A percentile compares a stretch with the other conserved stretches of the same genome.
Conservation (phyloP, 2,888 invertebrate species). For the Coelinius sp. region DNA sequence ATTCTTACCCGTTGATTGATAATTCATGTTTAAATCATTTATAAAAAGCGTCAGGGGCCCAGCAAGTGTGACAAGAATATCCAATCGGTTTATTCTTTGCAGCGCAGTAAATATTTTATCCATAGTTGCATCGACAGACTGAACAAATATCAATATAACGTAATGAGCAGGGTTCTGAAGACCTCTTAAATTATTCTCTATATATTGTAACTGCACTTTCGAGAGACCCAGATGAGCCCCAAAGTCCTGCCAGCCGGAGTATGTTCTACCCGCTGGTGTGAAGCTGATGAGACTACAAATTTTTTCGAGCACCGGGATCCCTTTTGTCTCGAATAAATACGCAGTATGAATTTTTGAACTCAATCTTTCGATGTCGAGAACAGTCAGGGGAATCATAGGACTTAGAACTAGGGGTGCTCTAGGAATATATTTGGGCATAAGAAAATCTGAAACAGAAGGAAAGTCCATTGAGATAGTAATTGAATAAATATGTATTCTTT, state of each 20-base stretch:
- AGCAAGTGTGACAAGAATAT: slow-evolving; percentile 73
- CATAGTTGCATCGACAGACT: slow-evolving; percentile 73
- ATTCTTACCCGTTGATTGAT: neutral
- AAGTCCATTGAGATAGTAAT: neutral
- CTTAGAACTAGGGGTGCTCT: slow-evolving; percentile 33
- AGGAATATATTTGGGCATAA: slow-evolving; percentile 21
- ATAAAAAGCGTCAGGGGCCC: slow-evolving; percentile 62
- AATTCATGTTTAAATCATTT: slow-evolving; percentile 34
- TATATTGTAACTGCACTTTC: slow-evolving; percentile 67
- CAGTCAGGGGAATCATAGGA: slow-evolving; percentile 5
- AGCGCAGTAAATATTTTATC: slow-evolving; percentile 73
- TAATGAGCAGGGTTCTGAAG: slow-evolving; percentile 72
- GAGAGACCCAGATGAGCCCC: slow-evolving; percentile 57
- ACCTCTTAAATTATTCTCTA: slow-evolving; percentile 73
- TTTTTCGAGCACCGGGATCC: slow-evolving; percentile 53
- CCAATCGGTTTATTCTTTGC: slow-evolving; percentile 72
- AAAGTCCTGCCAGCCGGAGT: slow-evolving; percentile 64
- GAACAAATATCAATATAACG: slow-evolving; percentile 73
- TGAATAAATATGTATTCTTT: neutral
- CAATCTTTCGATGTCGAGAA: slow-evolving; percentile 22
- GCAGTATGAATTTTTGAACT: slow-evolving; percentile 59
- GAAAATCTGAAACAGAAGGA: slow-evolving; percentile 6
- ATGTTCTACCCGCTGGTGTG: slow-evolving; percentile 57
- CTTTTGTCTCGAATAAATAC: slow-evolving; percentile 59
- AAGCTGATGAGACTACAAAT: slow-evolving; percentile 60